A percentile compares a stretch with the other conserved stretches of the same genome.
These are phyloP conservation scores for Geophilus truncorum DNA, from an alignment of 2,888 invertebrate genomes.

Conservation along the genomic window DNA sequence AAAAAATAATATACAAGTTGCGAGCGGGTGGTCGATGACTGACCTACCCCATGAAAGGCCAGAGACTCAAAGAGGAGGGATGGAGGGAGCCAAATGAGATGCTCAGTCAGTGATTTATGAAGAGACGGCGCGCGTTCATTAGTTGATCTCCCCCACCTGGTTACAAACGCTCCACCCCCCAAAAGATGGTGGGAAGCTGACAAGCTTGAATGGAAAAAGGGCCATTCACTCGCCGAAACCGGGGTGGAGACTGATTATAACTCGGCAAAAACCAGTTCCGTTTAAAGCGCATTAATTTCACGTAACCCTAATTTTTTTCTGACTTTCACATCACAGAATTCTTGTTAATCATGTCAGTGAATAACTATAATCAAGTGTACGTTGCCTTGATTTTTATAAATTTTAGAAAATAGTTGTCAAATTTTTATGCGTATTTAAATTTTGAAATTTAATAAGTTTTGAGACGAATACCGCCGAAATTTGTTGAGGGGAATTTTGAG, in stretches of 20 bases:
- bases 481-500: background rate
- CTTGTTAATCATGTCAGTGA: too few species aligned
- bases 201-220: conserved; percentile 6
- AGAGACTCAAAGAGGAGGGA: background rate
- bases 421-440: too few species aligned
- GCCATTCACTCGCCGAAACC: background rate
- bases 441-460: background rate
- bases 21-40: background rate
- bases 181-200: conserved; percentile 8
- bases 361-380: too few species aligned
- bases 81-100: background rate
- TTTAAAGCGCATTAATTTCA: background rate
- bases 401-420: too few species aligned
- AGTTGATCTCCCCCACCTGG: conserved; percentile 14
- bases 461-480: background rate
- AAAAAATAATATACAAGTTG: conserved; percentile 3
- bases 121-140: conserved; percentile 10
- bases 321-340: too few species aligned
- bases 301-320: background rate
- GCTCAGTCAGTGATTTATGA: conserved; percentile 16
- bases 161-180: conserved; percentile 1
- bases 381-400: too few species aligned
- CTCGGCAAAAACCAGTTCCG: background rate
- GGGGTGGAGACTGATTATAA: background rate
- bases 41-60: conserved; percentile 4